Percentiles rank a stretch among this genome's conserved stretches.
Evolutionary conservation across 2,888 invertebrate species (phyloP).

Genomic region (Thereva nobilitata): DNA sequence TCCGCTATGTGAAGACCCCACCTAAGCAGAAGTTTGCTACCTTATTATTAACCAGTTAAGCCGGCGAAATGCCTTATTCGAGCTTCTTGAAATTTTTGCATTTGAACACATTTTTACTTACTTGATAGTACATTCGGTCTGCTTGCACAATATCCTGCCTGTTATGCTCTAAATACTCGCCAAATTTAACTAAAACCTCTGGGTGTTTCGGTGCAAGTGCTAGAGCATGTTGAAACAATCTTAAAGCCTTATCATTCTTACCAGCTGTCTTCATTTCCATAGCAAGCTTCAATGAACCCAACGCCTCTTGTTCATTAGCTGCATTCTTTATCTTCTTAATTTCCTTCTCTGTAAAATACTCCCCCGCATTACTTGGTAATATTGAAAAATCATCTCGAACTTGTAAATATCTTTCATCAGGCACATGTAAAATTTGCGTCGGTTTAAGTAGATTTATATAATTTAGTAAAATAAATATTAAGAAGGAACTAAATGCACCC

Average conservation of each 20-base stretch:
- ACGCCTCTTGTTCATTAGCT: slow-evolving; percentile 67
- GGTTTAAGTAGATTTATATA: slow-evolving; percentile 30
- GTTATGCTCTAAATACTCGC: slow-evolving; percentile 87
- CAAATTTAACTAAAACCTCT: slow-evolving; percentile 88
- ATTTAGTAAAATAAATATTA: slow-evolving; percentile 31
- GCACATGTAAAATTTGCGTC: slow-evolving; percentile 51
- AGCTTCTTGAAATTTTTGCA: too few species aligned
- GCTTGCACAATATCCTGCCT: slow-evolving; percentile 85
- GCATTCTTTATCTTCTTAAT: slow-evolving; percentile 45
- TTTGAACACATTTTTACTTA: slow-evolving; percentile 43
- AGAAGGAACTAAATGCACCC: slow-evolving; percentile 38
- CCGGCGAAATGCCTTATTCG: too few species aligned
- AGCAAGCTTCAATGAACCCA: slow-evolving; percentile 83
- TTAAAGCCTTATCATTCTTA: slow-evolving; percentile 82
- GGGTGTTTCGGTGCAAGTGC: slow-evolving; percentile 90
- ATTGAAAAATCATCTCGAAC: slow-evolving; percentile 55
- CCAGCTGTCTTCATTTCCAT: slow-evolving; percentile 81
- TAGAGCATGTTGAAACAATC: slow-evolving; percentile 87
- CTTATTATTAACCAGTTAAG: too few species aligned
- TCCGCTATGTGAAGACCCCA: background rate
- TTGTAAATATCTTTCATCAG: slow-evolving; percentile 52
- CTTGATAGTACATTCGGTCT: slow-evolving; percentile 86
- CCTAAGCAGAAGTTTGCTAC: background rate
- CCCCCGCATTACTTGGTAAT: slow-evolving; percentile 45
- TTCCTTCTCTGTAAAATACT: slow-evolving; percentile 31